Percentiles rank a stretch among this genome's conserved stretches.
phyloP scores from a whole-genome alignment of 2,797 vertebrate genomes.

The Distichodus sexfasciatus region DNA sequence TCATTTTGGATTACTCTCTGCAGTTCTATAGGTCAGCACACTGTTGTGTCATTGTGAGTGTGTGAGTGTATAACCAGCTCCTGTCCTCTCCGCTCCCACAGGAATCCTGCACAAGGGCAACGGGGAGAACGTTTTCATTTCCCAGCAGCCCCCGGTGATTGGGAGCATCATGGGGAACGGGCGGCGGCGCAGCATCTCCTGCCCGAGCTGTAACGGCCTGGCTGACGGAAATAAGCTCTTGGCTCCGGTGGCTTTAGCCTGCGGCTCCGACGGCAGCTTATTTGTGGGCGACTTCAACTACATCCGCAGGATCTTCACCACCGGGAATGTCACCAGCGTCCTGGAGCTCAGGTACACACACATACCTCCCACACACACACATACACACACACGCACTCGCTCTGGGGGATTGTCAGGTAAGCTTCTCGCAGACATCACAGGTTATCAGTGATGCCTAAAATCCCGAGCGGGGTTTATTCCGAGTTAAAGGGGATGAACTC shows the following conservation, averaged over 20 bases:
- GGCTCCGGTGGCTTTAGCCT: slow-evolving; percentile 91
- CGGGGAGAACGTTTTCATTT: slow-evolving; percentile 96
- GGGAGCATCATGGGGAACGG: slow-evolving; percentile 98
- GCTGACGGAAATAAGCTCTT: slow-evolving; percentile 98
- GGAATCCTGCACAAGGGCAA: slow-evolving; percentile 98
- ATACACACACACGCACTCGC: slow-evolving; percentile 38
- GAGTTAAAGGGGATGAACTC: neutral
- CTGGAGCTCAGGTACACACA: slow-evolving; percentile 90
- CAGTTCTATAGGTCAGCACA: too few relatives aligned
- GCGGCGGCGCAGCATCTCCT: slow-evolving; percentile 93
- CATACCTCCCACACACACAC: slow-evolving; percentile 21
- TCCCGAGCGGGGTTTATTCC: neutral
- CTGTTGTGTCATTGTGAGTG: neutral
- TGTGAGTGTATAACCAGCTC: neutral
- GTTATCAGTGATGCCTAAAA: neutral
- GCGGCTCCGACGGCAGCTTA: slow-evolving; percentile 92
- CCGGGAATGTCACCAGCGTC: slow-evolving; percentile 95
- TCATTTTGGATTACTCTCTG: too few relatives aligned
- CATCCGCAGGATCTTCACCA: slow-evolving; percentile 94
- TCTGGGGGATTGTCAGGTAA: slow-evolving; percentile 17
- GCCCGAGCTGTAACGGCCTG: slow-evolving; percentile 97
- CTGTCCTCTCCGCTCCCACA: slow-evolving; percentile 49
- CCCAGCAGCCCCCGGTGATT: slow-evolving; percentile 95
- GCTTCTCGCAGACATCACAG: slow-evolving; percentile 14
- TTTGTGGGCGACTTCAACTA: slow-evolving; percentile 99